Evolutionary conservation across 2,888 invertebrate genomes (phyloP), one percentile per base, ranked within the genome.

Genomic region (Taenaris catops): DNA sequence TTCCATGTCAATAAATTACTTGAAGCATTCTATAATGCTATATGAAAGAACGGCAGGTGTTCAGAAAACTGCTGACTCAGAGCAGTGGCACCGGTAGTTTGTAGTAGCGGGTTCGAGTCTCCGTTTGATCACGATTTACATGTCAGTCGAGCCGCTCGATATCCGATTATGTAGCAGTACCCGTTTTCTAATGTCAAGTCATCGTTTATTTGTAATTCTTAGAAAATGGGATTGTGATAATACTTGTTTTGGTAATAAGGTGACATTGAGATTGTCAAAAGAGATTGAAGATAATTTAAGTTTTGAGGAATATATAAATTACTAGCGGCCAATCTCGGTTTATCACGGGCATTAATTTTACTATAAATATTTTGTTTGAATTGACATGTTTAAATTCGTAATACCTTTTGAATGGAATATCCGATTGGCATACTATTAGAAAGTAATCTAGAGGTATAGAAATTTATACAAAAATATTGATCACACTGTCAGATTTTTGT

Each of bases 71-170:
- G 86, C 81, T 79, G 79, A 81, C 78, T 84, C 83, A 86, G 64
- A 58, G 46, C 75, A 53, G 80, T 78, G 80, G 80, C 81, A 78
- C 73, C 80, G 74, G 84, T 84, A 84, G 84, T 80, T 55, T 56
- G 57, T 73, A 66, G 84, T 84, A 86, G 86, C 86, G 58, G 64
- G 69, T 74, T 74, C 58, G 71, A 68, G 55, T 68, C 73, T 53
- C 66, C 60, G 64, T 62, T 63, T 65, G 74, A 80, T 81, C 84
- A 84, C 81, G 80, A 86, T 84, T 83, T 84, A 81, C 78, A 83
- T 83, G 84, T 84, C 84, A 83, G 71, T 67, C 58, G 68, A 71
- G 52, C 84, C 81, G 83, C 80, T 79, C 78, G 79, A 80, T 81
- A 80, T 75, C 74, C 75, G 78, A 76, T 78, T 76, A 71, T 58